Percentiles rank a stretch among this genome's conserved stretches.
Evolutionary conservation across 2,113 vertebrate species (phyloP).

Genomic region (Micronycteris hirsuta): DNA sequence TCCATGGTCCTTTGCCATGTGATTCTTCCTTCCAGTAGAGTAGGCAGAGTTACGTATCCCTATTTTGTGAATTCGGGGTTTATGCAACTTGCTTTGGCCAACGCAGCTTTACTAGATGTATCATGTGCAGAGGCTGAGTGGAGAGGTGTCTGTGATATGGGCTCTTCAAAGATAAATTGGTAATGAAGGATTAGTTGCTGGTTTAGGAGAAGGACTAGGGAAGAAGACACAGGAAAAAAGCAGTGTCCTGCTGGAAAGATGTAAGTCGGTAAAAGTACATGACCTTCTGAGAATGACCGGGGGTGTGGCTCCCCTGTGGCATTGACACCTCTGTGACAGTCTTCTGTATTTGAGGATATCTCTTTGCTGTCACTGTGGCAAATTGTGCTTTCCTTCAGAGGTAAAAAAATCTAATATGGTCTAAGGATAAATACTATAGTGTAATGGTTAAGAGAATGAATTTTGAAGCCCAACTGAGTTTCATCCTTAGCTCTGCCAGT

Average conservation of each 20-base stretch:
- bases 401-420: background rate
- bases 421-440: background rate
- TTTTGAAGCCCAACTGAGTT: background rate
- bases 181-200: background rate
- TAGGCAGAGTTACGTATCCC: background rate
- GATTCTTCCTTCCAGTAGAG: background rate
- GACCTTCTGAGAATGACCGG: background rate
- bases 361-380: background rate
- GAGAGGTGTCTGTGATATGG: background rate
- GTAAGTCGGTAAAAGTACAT: background rate
- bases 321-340: background rate
- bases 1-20: background rate
- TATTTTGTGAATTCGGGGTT: background rate
- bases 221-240: background rate
- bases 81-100: background rate
- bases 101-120: background rate
- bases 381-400: background rate
- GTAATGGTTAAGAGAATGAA: background rate
- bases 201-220: background rate
- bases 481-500: background rate
- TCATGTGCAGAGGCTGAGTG: background rate
- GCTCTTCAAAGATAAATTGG: background rate
- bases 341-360: background rate
- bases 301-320: background rate
- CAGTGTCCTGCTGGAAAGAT: background rate